Evolutionary conservation across 2,888 invertebrate genomes (phyloP), one percentile per base, ranked within the genome.

Genomic region (Mamestra brassicae): DNA sequence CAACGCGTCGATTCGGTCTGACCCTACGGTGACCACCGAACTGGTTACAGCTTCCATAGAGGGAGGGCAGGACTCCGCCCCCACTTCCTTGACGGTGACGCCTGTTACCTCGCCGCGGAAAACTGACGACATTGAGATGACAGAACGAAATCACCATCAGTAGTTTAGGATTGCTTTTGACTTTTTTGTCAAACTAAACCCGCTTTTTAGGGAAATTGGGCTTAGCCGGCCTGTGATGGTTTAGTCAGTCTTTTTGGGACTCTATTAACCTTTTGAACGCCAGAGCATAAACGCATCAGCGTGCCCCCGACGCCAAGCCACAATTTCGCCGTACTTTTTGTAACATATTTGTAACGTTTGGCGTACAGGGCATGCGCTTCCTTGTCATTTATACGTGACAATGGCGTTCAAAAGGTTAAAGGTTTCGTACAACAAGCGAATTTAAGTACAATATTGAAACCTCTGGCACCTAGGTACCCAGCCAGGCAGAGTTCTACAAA

Each of bases 11-110:
- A 80, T 93, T 38, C 87, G 87, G 55, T 96, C 96, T 0, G 95
- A 96, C 60, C 95, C 95, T 2, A 96, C 96, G 0, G 84, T 88
- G 38, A 94, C 93, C 66, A 95, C 96, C 11, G 96, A 95, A 78
- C 87, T 96, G 72, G 95, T 96, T 54, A 94, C 95, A 0, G 95
- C 92, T 0, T 92, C 95, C 3, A 89, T 94, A 57, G 95, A 94
- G 75, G 94, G 89, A 5, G 94, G 88, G 2, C 91, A 90, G 54
- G 93, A 94, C 78, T 93, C 95, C 11, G 90, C 90, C 0, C 92
- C 94, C 3, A 90, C 93, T 2, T 94, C 95, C 0, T 90, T 92
- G 1, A 87, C 90, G 62, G 87, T 87, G 36, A 93, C 95, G 0
- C 96, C 95, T 0, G 67, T 90, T 4, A 92, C 86, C 63, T 84